Conservation (phyloP, 1,140 invertebrate genomes). For the Cydia fagiglandana region DNA sequence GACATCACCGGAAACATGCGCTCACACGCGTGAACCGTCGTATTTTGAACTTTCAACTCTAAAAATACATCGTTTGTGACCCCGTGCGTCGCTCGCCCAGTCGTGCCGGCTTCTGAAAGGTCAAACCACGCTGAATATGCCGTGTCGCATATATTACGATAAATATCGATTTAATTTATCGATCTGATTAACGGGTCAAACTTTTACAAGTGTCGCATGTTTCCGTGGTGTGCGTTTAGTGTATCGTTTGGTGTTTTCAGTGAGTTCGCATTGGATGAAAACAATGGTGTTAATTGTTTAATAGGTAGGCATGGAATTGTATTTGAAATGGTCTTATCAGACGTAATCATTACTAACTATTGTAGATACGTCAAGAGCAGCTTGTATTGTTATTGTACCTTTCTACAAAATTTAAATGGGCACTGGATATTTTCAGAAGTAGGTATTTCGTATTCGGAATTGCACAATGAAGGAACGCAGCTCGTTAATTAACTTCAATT, state of each 20-base stretch:
- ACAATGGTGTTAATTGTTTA: background rate
- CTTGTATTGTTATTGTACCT: too few species aligned
- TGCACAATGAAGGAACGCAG: too few species aligned
- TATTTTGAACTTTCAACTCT: conserved; percentile 79
- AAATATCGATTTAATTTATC: conserved; percentile 40
- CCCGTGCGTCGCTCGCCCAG: conserved; percentile 72
- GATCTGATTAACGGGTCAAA: conserved; percentile 40
- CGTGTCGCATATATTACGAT: conserved; percentile 59
- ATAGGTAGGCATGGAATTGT: background rate
- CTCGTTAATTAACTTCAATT: too few species aligned
- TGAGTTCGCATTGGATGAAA: background rate
- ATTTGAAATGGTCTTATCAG: too few species aligned
- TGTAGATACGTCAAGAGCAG: too few species aligned
- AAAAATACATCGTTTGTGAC: conserved; percentile 75
- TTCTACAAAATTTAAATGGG: too few species aligned
- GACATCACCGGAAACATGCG: conserved; percentile 44
- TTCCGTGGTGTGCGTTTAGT: conserved; percentile 22
- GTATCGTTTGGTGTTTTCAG: conserved; percentile 14
- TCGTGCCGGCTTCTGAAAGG: conserved; percentile 73
- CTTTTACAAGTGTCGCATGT: background rate
- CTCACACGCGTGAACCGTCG: conserved; percentile 50
- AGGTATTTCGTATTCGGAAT: too few species aligned
- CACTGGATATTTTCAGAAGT: too few species aligned
- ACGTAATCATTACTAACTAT: too few species aligned
- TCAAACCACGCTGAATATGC: conserved; percentile 66